Evolutionary conservation across 92 coral and sea anemone species (phyloP).

Genomic region (Parazoanthus darwini): DNA sequence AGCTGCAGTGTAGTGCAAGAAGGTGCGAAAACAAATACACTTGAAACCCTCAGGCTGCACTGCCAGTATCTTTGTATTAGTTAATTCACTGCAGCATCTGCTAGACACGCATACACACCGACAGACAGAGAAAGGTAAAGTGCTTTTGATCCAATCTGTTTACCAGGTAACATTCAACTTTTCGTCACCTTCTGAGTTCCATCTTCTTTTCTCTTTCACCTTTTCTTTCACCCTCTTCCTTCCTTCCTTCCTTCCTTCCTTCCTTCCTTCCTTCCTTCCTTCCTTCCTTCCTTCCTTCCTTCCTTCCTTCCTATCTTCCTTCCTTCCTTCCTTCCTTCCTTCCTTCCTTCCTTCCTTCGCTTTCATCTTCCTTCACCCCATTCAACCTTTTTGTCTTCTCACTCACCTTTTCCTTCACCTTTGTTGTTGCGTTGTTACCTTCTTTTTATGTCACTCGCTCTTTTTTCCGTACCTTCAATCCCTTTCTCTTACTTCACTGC

Average conservation of each 20-base stretch:
- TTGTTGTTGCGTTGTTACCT: neutral
- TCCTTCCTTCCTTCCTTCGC: neutral
- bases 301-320: neutral
- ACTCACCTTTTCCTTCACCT: neutral
- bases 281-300: too few species aligned
- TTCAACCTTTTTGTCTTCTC: neutral
- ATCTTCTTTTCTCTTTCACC: neutral
- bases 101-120: neutral
- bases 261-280: neutral
- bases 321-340: neutral
- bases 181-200: neutral
- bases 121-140: neutral
- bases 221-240: neutral
- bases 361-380: neutral
- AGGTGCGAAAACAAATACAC: constrained; percentile 53
- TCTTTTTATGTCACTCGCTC: neutral
- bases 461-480: too few species aligned
- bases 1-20: constrained; percentile 88
- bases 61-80: neutral
- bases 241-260: too few species aligned
- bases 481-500: neutral
- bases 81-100: neutral
- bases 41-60: neutral
- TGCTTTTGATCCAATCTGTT: too few species aligned
- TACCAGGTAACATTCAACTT: neutral